Evolutionary conservation across 2,888 invertebrate genomes (phyloP).

Genomic region (Rotaria socialis): DNA sequence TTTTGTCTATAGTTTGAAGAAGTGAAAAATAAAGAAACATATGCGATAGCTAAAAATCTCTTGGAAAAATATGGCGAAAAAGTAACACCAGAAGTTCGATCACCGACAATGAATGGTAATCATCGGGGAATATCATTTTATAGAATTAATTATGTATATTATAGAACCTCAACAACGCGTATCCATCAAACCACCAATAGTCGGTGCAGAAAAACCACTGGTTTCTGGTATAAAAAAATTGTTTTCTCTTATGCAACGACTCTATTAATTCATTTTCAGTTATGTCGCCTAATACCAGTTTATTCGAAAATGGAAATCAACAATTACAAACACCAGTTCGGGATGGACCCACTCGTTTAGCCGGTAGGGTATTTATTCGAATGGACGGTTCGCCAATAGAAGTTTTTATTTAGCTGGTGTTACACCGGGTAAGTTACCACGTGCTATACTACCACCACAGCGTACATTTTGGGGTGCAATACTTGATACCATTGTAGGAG

Average conservation of each 20-base stretch:
- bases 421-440: conserved; percentile 33
- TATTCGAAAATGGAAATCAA: neutral
- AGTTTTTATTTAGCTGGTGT: neutral
- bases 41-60: neutral
- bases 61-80: conserved; percentile 7
- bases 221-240: neutral
- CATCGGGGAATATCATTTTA: too few relatives aligned
- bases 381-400: too few relatives aligned
- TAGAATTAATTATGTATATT: neutral
- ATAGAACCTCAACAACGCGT: neutral
- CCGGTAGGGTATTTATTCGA: neutral
- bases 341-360: neutral
- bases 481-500: neutral
- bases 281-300: neutral
- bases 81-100: neutral
- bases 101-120: neutral
- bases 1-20: neutral
- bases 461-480: conserved; percentile 22
- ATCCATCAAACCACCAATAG: neutral
- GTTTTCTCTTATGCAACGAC: too few relatives aligned
- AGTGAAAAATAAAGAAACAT: conserved; percentile 3
- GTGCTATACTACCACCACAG: conserved; percentile 8
- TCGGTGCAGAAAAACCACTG: neutral
- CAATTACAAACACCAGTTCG: neutral
- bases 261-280: neutral